Percentiles rank a stretch among this genome's conserved stretches.
These are phyloP conservation scores for Cataglyphis rosenhaueri DNA, from an alignment of 2,888 invertebrate genomes.

Conservation along the genomic window DNA sequence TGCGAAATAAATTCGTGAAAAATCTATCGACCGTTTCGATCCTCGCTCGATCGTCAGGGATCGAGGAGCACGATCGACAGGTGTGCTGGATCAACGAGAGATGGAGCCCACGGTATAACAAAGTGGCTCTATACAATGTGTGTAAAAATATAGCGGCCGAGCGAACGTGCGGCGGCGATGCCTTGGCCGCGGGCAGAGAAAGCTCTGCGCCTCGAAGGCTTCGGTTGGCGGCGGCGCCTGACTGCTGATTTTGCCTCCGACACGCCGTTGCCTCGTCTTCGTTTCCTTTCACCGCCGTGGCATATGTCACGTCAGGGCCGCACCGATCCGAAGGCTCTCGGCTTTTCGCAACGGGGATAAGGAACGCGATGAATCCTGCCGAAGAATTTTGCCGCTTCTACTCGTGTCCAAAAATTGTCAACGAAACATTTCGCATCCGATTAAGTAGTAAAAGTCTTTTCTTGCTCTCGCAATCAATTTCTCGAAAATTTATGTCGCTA, in stretches of 20 bases:
- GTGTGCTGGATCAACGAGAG: constrained; percentile 48
- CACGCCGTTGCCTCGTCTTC: constrained; percentile 65
- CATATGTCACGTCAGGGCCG: constrained; percentile 77
- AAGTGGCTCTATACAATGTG: neutral
- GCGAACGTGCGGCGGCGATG: constrained; percentile 13
- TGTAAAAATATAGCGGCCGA: neutral
- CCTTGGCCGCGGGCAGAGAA: constrained; percentile 81
- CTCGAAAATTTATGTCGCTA: neutral
- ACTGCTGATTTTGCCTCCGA: constrained; percentile 60
- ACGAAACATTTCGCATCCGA: neutral
- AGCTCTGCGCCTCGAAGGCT: constrained; percentile 74
- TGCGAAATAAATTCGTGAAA: neutral
- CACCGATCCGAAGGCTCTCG: constrained; percentile 82
- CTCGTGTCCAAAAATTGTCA: neutral
- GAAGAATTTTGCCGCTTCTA: neutral
- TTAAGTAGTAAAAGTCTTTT: neutral
- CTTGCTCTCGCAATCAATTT: neutral
- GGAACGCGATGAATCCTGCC: neutral
- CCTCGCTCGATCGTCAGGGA: neutral
- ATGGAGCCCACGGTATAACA: constrained; percentile 60
- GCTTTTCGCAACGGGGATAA: constrained; percentile 75
- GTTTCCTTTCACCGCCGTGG: constrained; percentile 75
- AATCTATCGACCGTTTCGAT: neutral
- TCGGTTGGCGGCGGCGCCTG: constrained; percentile 43
- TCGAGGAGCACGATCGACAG: neutral